phyloP scores from a whole-genome alignment of 2,888 invertebrate genomes.

The Cephus spinipes region DNA sequence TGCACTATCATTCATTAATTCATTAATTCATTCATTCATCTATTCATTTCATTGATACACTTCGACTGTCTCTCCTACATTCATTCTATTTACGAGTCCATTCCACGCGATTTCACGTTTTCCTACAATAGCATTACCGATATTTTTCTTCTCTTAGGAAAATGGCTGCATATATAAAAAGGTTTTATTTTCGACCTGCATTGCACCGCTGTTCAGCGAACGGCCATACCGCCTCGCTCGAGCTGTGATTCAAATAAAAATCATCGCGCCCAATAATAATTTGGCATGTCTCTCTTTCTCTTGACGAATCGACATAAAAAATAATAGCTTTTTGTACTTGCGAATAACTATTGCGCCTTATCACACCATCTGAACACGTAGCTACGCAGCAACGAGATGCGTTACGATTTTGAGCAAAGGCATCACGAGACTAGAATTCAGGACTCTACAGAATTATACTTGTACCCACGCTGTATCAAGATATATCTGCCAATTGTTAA shows the following conservation, averaged over 20 bases:
- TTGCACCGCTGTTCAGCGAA: conserved; percentile 27
- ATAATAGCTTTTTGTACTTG: conserved; percentile 41
- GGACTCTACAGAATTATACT: not conserved
- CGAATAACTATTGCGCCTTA: conserved; percentile 34
- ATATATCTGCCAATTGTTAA: not conserved
- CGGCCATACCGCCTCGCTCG: conserved; percentile 14
- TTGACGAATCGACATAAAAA: conserved; percentile 20
- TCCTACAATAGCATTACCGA: conserved; percentile 5
- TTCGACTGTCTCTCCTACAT: not conserved
- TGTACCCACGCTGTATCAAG: not conserved
- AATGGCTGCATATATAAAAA: conserved; percentile 48
- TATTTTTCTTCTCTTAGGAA: conserved; percentile 34
- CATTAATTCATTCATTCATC: conserved; percentile 7
- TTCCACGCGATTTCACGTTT: conserved; percentile 24
- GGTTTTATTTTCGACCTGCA: conserved; percentile 2
- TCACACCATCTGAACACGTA: not conserved
- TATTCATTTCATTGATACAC: not conserved
- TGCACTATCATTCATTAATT: not conserved
- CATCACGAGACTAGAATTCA: not conserved
- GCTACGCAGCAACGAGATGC: not conserved
- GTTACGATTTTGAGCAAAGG: not conserved
- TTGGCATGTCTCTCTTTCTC: conserved; percentile 7
- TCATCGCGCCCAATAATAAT: conserved; percentile 11
- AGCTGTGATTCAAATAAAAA: conserved; percentile 17
- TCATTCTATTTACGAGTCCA: not conserved